Evolutionary conservation across 2,113 vertebrate species (phyloP).

Genomic region (Poeciliopsis retropinna): DNA sequence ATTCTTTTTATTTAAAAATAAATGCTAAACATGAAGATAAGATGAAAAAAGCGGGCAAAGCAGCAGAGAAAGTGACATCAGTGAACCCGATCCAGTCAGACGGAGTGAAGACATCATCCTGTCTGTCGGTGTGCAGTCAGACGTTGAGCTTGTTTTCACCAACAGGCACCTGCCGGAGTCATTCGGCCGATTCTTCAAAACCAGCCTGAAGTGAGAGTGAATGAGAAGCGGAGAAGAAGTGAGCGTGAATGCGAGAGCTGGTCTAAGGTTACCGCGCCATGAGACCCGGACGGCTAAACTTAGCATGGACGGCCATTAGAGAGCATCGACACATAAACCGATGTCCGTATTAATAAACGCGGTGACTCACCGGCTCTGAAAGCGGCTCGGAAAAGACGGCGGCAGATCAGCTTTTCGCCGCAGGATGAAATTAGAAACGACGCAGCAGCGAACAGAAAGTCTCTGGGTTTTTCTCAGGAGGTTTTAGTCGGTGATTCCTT

Average conservation of each 20-base stretch:
- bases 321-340: slow-evolving; percentile 72
- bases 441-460: too few relatives aligned
- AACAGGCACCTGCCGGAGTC: slow-evolving; percentile 11
- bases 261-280: slow-evolving; percentile 74
- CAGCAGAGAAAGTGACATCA: slow-evolving; percentile 28
- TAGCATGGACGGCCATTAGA: slow-evolving; percentile 74
- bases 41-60: not conserved
- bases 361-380: slow-evolving; percentile 59
- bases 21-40: not conserved
- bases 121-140: not conserved
- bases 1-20: not conserved
- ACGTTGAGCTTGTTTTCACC: not conserved
- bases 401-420: slow-evolving; percentile 46
- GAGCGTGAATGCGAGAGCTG: slow-evolving; percentile 37
- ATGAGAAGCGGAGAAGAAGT: slow-evolving; percentile 26
- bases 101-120: slow-evolving; percentile 30
- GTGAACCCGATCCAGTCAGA: slow-evolving; percentile 62
- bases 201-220: slow-evolving; percentile 12
- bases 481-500: not conserved
- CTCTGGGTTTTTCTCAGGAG: not conserved
- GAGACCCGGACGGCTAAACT: slow-evolving; percentile 74
- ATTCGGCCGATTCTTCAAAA: slow-evolving; percentile 35
- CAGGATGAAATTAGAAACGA: slow-evolving; percentile 47
- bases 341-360: slow-evolving; percentile 73
- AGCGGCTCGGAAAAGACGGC: slow-evolving; percentile 49